phyloP scores from a whole-genome alignment of 2,113 vertebrate species.

The zebrafish (Danio rerio) region GRCz12tu NC_133189.1:54957501-54958000 shows the following conservation, averaged over 20 bases:
- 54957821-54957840: slow-evolving; percentile 68
- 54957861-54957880: slow-evolving; percentile 27
- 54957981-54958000: slow-evolving; percentile 74
- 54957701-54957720: slow-evolving; percentile 66
- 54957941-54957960: slow-evolving; percentile 5
- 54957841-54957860: slow-evolving; percentile 57
- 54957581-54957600: slow-evolving; percentile 62
- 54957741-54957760: slow-evolving; percentile 33
- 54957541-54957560: slow-evolving; percentile 85
- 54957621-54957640: slow-evolving; percentile 76
- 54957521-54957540: slow-evolving; percentile 79
- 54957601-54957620: slow-evolving; percentile 68
- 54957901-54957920: slow-evolving; percentile 61
- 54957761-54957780: slow-evolving; percentile 60
- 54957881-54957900: slow-evolving; percentile 42
- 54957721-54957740: slow-evolving; percentile 67
- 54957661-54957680: too few relatives aligned
- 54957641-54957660: slow-evolving; percentile 59
- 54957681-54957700: slow-evolving; percentile 55
- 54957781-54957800: slow-evolving; percentile 79
- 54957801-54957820: slow-evolving; percentile 75
- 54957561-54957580: slow-evolving; percentile 83
- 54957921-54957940: slow-evolving; percentile 53
- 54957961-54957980: slow-evolving; percentile 53
- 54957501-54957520: slow-evolving; percentile 67